Base-by-base conservation (phyloP, 1,140 invertebrate genomes). In the Musca domestica region DNA sequence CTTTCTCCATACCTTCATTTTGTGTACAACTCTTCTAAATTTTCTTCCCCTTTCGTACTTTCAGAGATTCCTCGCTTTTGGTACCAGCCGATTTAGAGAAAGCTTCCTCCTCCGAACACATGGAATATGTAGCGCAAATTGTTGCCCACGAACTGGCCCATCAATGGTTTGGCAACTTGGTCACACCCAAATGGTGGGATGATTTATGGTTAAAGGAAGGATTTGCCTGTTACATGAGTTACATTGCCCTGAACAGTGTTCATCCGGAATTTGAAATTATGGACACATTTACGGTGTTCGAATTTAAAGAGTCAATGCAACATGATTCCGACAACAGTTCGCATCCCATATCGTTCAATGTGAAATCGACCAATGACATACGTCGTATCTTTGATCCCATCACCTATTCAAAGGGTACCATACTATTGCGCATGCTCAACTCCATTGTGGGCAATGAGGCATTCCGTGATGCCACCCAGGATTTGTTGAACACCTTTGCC, bases 161-260 rank as follows among this genome's bases (percentile, higher is more conserved):
- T 84, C 89, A 91, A 74, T 92, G 91, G 91, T 92, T 92, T 74
- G 91, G 91, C 19, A 90, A 93, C 76, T 82, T 92, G 2, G 91
- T 92, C 25, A 92, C 89, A 2, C 90, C 90, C 71, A 78, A 82
- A 49, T 91, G 90, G 88, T 92, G 90, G 90, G 87, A 87, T 25
- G 91, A 93, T 78, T 75, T 94, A 0, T 95, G 92, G 92, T 83
- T 95, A 4, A 94, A 92, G 74, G 93, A 94, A 75, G 92, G 92
- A 5, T 94, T 95, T 70, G 91, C 92, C 5, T 88, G 87, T 20
- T 94, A 89, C 75, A 87, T 92, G 73, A 86, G 90, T 72, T 90
- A 91, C 74, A 83, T 90, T 15, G 90, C 86, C 1, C 82, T 88
- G 22, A 84, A 89, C 75, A 78, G 84, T 51, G 86, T 90, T 9